A percentile compares a stretch with the other conserved stretches of the same genome.
phyloP scores from a whole-genome alignment of 2,797 vertebrate genomes.

The Hapalemur alaotrensis region DNA sequence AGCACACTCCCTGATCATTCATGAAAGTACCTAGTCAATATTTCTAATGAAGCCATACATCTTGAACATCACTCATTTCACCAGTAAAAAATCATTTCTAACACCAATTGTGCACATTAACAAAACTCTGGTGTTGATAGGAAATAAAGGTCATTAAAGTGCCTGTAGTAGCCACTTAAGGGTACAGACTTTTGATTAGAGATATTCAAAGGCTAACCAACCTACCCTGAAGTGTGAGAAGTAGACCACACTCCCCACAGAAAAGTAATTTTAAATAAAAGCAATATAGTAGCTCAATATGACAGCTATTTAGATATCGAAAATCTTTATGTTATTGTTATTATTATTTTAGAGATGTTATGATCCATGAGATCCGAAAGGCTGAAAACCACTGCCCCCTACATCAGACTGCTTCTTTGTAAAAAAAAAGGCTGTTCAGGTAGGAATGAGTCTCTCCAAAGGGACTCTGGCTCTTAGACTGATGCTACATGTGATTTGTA shows the following conservation, averaged over 20 bases:
- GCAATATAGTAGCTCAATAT: not conserved
- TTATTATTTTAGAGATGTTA: not conserved
- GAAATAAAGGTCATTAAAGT: not conserved
- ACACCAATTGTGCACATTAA: not conserved
- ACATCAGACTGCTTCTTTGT: not conserved
- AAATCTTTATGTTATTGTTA: not conserved
- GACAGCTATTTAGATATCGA: not conserved
- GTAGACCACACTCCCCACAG: not conserved
- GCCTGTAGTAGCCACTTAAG: not conserved
- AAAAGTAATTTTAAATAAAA: not conserved
- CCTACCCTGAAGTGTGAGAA: not conserved
- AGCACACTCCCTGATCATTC: not conserved
- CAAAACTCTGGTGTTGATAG: not conserved
- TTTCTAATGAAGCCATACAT: not conserved
- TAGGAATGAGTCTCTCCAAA: not conserved
- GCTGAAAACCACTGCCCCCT: not conserved
- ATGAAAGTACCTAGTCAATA: not conserved
- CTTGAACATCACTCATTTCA: not conserved
- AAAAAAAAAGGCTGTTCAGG: not conserved
- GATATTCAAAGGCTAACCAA: not conserved
- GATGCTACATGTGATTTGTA: not conserved
- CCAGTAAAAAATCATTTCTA: not conserved
- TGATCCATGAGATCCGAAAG: not conserved
- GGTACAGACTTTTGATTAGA: conserved; percentile 8
- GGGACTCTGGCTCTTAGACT: not conserved